These are phyloP conservation scores for Diplodus sargus DNA, from an alignment of 2,797 vertebrate genomes.

Conservation along the genomic window DNA sequence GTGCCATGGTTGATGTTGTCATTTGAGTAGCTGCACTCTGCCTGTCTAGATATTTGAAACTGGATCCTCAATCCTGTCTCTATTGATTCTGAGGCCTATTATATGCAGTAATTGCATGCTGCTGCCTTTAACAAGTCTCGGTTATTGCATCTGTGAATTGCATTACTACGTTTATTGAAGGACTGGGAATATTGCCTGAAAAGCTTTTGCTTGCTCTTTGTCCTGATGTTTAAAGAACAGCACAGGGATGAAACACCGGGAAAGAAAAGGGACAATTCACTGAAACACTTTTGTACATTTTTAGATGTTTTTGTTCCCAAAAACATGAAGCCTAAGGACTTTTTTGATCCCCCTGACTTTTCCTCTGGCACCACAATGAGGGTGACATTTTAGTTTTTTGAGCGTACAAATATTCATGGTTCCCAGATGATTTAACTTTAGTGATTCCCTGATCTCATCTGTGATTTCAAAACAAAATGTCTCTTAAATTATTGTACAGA, in stretches of 20 bases:
- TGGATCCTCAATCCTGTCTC: constrained; percentile 72
- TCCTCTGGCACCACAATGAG: background rate
- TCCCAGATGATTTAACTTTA: background rate
- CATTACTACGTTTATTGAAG: constrained; percentile 84
- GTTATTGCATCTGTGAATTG: constrained; percentile 85
- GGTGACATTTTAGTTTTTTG: background rate
- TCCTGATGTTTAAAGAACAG: constrained; percentile 62
- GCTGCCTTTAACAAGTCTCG: constrained; percentile 85
- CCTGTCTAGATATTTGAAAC: constrained; percentile 82
- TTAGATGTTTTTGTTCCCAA: background rate
- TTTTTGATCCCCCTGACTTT: background rate
- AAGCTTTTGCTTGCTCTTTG: constrained; percentile 75
- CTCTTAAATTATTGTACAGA: background rate
- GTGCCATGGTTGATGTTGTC: constrained; percentile 77
- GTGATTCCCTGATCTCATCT: background rate
- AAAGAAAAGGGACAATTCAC: constrained; percentile 14
- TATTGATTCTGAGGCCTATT: constrained; percentile 84
- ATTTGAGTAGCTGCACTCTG: constrained; percentile 82
- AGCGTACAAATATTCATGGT: background rate
- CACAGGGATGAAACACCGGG: constrained; percentile 20
- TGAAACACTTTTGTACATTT: constrained; percentile 37
- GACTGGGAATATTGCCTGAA: constrained; percentile 78
- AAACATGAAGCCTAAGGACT: background rate
- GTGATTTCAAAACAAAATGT: background rate
- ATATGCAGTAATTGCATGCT: constrained; percentile 84